These are phyloP conservation scores for Arvicola amphibius DNA, from an alignment of 2,797 vertebrate genomes.

Conservation along the genomic window DNA sequence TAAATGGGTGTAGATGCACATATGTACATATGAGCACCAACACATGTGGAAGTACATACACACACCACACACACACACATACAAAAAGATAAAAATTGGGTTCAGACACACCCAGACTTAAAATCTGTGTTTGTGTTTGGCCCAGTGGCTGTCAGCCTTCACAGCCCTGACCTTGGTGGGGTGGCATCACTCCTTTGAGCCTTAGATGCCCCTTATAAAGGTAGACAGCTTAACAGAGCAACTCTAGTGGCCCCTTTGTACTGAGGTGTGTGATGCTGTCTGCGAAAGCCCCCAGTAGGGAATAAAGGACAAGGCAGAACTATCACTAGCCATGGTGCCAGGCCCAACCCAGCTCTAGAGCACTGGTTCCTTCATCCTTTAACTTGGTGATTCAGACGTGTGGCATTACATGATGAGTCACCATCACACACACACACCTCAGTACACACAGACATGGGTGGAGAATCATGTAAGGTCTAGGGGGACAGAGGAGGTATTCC, in stretches of 20 bases:
- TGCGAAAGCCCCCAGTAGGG: background rate
- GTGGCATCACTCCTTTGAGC: background rate
- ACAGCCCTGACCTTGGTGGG: background rate
- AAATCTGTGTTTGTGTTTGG: background rate
- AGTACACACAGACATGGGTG: background rate
- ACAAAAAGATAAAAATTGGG: background rate
- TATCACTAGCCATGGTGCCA: background rate
- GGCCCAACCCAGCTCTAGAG: background rate
- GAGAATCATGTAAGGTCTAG: background rate
- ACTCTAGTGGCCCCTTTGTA: background rate
- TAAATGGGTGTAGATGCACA: background rate
- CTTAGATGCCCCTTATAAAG: background rate
- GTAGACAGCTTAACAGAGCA: background rate
- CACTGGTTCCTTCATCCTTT: background rate
- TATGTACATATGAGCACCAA: background rate
- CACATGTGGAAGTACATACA: background rate
- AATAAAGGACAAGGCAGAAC: background rate
- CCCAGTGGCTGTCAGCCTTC: background rate
- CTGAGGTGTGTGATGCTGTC: background rate
- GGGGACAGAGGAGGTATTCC: background rate
- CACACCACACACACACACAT: background rate
- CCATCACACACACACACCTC: background rate
- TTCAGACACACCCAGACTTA: background rate
- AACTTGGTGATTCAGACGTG: background rate
- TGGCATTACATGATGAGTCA: background rate